Base-by-base conservation (phyloP, 2,113 vertebrate species). In the Genyomyrus donnyi region DNA sequence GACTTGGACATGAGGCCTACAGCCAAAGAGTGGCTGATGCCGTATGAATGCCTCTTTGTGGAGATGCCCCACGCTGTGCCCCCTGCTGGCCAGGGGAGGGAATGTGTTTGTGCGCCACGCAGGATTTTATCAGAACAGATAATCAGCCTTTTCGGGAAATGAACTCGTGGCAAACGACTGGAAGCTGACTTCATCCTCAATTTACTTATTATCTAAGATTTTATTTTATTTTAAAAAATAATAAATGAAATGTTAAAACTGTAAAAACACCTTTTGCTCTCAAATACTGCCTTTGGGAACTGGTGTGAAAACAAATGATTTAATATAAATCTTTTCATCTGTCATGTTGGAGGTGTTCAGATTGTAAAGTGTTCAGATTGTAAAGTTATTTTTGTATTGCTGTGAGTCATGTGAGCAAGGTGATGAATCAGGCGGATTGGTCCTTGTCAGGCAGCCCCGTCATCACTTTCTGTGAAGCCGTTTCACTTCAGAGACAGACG, bases 11-110 rank as follows among this genome's bases (percentile, higher is more conserved):
- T 35, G 17, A 87, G 50, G 85, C 49, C 49, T 87, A 15, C 27
- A 53, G 49, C 85, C 24, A 53, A 56, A 39, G 31, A 87, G 50
- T 4, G 48, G 50, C n/a, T 39, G 15, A n/a, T 52, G 27, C 11
- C 17, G 17, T 56, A 35, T 53, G 50, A 87, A 87, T 56, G 85
- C 49, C 85, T 53, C 85, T 87, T 87, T 87, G 85, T 87, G n/a
- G 31, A 39, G 17, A 35, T 87, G 85, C 31, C 9, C n/a, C 15
- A 39, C 5, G 8, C 45, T 50, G 7, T 86, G 84, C 50, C 50
- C 83, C 83, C 83, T 31, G 48, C n/a, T 87, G 50, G 48, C n/a
- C 50, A 53, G 85, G n/a, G 48, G 5, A 87, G 49, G 48, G 53
- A 53, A 87, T 48, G n/a, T 27, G 46, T 85, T 17, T 35, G 66